Evolutionary conservation across 2,888 invertebrate genomes (phyloP).

Genomic region (Isotomurus palustris): DNA sequence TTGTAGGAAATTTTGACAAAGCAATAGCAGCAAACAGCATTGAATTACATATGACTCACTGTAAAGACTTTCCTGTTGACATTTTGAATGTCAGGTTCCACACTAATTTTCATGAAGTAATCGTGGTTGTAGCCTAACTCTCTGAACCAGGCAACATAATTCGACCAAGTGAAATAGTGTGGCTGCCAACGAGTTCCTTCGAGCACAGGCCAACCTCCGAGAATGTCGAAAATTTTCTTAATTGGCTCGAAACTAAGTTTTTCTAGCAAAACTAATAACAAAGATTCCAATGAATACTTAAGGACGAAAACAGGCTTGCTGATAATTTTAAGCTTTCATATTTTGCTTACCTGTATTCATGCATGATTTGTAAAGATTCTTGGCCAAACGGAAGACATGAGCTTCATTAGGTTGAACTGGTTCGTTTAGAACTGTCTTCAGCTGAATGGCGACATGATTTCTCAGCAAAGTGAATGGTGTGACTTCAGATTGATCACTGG

Average conservation of each 20-base stretch:
- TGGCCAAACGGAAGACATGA: slow-evolving; percentile 59
- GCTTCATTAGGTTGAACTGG: slow-evolving; percentile 54
- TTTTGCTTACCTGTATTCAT: slow-evolving; percentile 72
- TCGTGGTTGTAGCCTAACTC: slow-evolving; percentile 76
- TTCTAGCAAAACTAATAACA: slow-evolving; percentile 51
- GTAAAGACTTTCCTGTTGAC: slow-evolving; percentile 76
- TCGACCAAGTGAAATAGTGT: slow-evolving; percentile 68
- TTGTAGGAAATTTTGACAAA: not conserved
- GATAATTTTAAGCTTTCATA: too few species aligned
- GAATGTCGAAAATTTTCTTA: slow-evolving; percentile 49
- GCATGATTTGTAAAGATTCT: slow-evolving; percentile 76
- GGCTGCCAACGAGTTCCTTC: slow-evolving; percentile 47
- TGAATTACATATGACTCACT: slow-evolving; percentile 56
- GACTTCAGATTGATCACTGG: slow-evolving; percentile 74
- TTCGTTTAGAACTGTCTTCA: slow-evolving; percentile 63
- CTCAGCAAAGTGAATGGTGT: slow-evolving; percentile 66
- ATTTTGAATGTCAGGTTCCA: slow-evolving; percentile 81
- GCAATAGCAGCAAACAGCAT: not conserved
- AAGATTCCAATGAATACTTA: too few species aligned
- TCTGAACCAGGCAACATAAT: slow-evolving; percentile 74
- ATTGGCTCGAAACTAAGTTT: slow-evolving; percentile 50
- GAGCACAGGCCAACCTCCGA: slow-evolving; percentile 54
- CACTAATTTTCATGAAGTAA: slow-evolving; percentile 82
- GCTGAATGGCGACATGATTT: slow-evolving; percentile 66
- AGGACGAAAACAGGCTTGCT: too few species aligned